These are phyloP conservation scores for Pseudochromis fuscus DNA, from an alignment of 2,797 vertebrate species.

Conservation along the genomic window DNA sequence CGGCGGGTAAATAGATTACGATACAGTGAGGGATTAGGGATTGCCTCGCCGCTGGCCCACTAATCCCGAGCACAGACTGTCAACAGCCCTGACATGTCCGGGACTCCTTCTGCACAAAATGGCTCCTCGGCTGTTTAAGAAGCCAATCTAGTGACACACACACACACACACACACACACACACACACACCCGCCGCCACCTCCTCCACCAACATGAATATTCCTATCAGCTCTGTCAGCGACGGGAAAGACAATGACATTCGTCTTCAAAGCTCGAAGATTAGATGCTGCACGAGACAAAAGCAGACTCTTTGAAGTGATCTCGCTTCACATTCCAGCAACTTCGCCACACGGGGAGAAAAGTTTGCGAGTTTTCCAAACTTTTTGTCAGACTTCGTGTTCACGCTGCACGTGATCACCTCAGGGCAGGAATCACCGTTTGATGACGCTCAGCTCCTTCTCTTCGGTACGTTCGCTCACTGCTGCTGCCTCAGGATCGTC, in stretches of 20 bases:
- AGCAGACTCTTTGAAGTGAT: slow-evolving; percentile 63
- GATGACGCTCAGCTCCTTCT: background rate
- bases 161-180: slow-evolving; percentile 23
- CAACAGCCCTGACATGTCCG: slow-evolving; percentile 83
- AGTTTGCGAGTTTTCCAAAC: slow-evolving; percentile 21
- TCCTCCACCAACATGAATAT: slow-evolving; percentile 63
- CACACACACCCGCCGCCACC: background rate
- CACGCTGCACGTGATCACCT: background rate
- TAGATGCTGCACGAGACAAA: slow-evolving; percentile 73
- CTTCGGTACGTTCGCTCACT: background rate
- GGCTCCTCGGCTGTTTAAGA: slow-evolving; percentile 77
- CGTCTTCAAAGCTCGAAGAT: slow-evolving; percentile 67
- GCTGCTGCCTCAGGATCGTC: background rate
- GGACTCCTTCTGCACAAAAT: slow-evolving; percentile 78
- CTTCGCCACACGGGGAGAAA: slow-evolving; percentile 2
- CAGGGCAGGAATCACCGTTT: background rate
- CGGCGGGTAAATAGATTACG: slow-evolving; percentile 91
- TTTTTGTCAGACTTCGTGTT: slow-evolving; percentile 6
- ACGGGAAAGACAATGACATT: slow-evolving; percentile 55
- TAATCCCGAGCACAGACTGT: slow-evolving; percentile 90
- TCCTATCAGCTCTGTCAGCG: slow-evolving; percentile 65
- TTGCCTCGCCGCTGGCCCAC: slow-evolving; percentile 88
- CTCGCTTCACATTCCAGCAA: slow-evolving; percentile 47
- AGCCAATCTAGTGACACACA: slow-evolving; percentile 57
- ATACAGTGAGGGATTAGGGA: slow-evolving; percentile 90